Evolutionary conservation across 2,888 invertebrate species (phyloP), one percentile per base, ranked within the genome.

Genomic region (Beris morrisii): DNA sequence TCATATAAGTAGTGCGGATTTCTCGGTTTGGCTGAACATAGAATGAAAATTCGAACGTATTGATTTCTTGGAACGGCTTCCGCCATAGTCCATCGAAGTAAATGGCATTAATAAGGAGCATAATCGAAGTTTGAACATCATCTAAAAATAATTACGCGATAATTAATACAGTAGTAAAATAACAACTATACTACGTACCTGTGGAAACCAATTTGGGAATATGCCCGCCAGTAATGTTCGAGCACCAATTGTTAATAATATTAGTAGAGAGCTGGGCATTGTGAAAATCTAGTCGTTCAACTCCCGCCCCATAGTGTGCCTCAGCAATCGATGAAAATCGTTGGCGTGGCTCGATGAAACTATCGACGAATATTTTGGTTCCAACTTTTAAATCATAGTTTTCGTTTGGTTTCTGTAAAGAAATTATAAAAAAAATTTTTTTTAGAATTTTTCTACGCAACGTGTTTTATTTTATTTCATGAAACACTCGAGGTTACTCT

Each of bases 51-150:
- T 77, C 70, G 64, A 78, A 82, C 0, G 91, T 91, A 0, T 81
- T 79, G 67, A 86, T 85, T 15, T 84, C 83, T 0, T 85, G 81
- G 75, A 93, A 93, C 73, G 85, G 86, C 69, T 86, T 83, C 0
- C 84, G 82, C 94, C 94, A 94, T 0, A 84, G 82, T 1, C 93
- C 93, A 76, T 92, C 90, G 83, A 93, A 93, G 80, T 87, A 93
- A 38, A 94, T 80, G 0, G 90, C 88, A 78, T 91, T 93, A 38
- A 90, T 82, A 48, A 92, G 78, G 52, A 93, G 72, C 76, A 93
- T 83, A 3, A 88, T 83, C 22, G 87, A 85, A 59, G 85, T 82
- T 31, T 83, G 74, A 1, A 91, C 74, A 68, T 87, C 86, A 74
- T 83, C 87, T 87, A 77, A 46, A 79, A 74, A 66, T 48, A 65